A percentile compares a stretch with the other conserved stretches of the same genome.
Conservation (phyloP, 2,797 vertebrate genomes). For the Melanotaenia trifasciata region DNA sequence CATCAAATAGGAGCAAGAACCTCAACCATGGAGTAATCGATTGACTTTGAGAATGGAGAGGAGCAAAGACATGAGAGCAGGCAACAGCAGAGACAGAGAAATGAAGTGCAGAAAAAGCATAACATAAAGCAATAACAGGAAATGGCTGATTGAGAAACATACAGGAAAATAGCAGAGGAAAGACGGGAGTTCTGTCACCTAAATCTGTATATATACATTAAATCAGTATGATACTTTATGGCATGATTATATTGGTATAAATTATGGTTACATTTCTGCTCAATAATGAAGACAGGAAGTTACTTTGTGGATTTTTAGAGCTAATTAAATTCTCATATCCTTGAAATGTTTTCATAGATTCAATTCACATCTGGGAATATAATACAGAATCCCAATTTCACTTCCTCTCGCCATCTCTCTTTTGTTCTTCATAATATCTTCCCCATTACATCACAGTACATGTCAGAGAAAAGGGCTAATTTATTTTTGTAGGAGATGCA, state of each 20-base stretch:
- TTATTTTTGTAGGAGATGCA: conserved; percentile 79
- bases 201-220: background rate
- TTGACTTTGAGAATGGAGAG: conserved; percentile 68
- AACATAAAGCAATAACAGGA: conserved; percentile 55
- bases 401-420: conserved; percentile 6
- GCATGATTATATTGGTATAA: conserved; percentile 54
- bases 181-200: background rate
- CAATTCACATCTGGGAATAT: conserved; percentile 75
- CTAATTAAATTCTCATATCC: conserved; percentile 50
- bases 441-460: conserved; percentile 63
- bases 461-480: conserved; percentile 73
- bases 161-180: conserved; percentile 5
- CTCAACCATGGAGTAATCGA: conserved; percentile 73
- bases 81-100: conserved; percentile 44
- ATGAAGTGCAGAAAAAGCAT: conserved; percentile 60
- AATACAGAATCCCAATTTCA: conserved; percentile 64
- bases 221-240: background rate
- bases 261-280: conserved; percentile 52
- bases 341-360: conserved; percentile 76
- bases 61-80: conserved; percentile 50
- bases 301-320: conserved; percentile 45
- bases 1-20: conserved; percentile 67
- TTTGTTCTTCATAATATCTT: conserved; percentile 45
- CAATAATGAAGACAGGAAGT: conserved; percentile 58
- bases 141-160: conserved; percentile 47